Base-by-base conservation (phyloP, 2,797 vertebrate genomes). In the Heterohyrax brucei region DNA sequence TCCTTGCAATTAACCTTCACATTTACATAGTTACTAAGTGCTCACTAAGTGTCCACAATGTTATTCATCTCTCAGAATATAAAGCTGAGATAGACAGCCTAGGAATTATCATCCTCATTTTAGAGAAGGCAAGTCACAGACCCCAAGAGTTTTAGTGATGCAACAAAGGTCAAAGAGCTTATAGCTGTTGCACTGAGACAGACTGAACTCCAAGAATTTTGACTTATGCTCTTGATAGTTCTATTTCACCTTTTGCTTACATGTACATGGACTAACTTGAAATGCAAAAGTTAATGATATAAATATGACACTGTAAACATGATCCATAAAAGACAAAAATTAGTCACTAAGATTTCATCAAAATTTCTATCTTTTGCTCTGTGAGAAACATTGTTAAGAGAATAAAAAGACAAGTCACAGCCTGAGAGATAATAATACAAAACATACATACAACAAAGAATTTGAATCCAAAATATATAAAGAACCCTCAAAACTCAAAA, bases 391-490 rank as follows among this genome's bases (percentile, higher is more conserved):
- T 13, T 89, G 21, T 7, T 62, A 94, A 92, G 89, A 92, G 81
- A 94, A 82, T 85, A 56, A 92, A 92, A 66, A 72, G 3, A 21
- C 10, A 96, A 92, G 77, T 84, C 66, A 92, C 26, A 73, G 48
- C 80, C 16, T 72, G 4, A 12, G n/a, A 87, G 16, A 22, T 83
- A 39, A 61, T 61, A 95, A n/a, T 93, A 4, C 26, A 73, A 86
- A 87, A 87, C 50, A 28, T 59, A 59, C 83, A 46, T 77, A 28
- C 80, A 87, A 76, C 18, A 88, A 81, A 86, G n/a, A 76, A 59
- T 14, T 87, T 81, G 39, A 80, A 87, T 92, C 53, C 53, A 56
- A 16, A 56, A 56, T 56, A 56, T 56, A 56, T 56, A 56, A 56
- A 56, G 53, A 56, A 46, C 33, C 82, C 44, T 87, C 24, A 89